Base-by-base conservation (phyloP, 1,140 invertebrate species). In the Platyscapa corneri region DNA sequence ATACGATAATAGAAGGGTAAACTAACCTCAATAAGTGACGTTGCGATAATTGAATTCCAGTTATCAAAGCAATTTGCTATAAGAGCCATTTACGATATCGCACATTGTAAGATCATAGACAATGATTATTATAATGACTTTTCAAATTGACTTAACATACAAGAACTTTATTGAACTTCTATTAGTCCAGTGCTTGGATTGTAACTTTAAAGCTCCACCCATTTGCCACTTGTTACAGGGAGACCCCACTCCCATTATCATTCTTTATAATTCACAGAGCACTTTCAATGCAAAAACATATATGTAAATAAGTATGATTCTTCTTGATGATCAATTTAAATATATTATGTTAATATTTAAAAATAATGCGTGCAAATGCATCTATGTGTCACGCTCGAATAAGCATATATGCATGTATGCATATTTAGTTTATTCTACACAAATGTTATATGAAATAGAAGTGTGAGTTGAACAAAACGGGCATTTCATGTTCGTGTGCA, bases 11-110 rank as follows among this genome's bases (percentile, higher is more conserved):
- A 32, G n/a, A 74, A 30, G 46, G 16, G 37, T 18, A 84, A 32
- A 82, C 84, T 85, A 85, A 85, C 84, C 84, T 85, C 39, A 82
- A 85, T 82, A 82, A 77, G 16, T 82, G 79, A 82, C 84, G 84
- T 82, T 76, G 72, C 60, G 79, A 82, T 56, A 81, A 85, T 82
- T 30, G 70, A 75, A 70, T 84, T 75, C 49, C 53, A 85, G 53
- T 81, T 85, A 81, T 74, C 67, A 80, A 64, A 85, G 53, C 46
- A 27, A 64, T 84, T 79, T 79, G 12, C 46, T 2, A 49, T 67
- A 20, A 67, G 37, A 80, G 77, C 77, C 83, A 80, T 85, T 85
- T 80, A 85, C 77, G 67, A 65, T 64, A 42, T 46, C n/a, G n/a
- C 12, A 30, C 83, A 85, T 85, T 60, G 10, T 80, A 80, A 74